phyloP scores from a whole-genome alignment of 2,888 invertebrate species.

The Drosophila longiperda region DNA sequence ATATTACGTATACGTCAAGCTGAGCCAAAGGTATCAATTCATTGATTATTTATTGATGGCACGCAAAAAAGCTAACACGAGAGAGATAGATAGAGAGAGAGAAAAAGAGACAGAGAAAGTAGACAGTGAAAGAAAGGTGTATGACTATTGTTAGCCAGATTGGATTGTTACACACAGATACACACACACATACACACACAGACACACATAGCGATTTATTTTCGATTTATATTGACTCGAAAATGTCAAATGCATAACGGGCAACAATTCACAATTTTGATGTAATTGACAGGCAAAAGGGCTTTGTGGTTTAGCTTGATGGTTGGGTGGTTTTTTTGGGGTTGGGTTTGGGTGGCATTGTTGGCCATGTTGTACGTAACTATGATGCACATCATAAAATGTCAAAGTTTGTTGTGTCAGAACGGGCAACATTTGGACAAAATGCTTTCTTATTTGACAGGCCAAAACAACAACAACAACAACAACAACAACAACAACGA shows the following conservation, averaged over 20 bases:
- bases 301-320: constrained; percentile 30
- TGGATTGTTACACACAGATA: constrained; percentile 51
- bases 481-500: constrained; percentile 26
- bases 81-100: not conserved
- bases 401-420: constrained; percentile 70
- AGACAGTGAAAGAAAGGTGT: constrained; percentile 54
- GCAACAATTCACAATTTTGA: constrained; percentile 77
- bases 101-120: not conserved
- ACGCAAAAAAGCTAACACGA: constrained; percentile 44
- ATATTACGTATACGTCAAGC: constrained; percentile 68
- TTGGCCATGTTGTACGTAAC: constrained; percentile 7
- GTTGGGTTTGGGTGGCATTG: not conserved
- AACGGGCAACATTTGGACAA: constrained; percentile 78
- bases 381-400: constrained; percentile 69
- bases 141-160: constrained; percentile 65
- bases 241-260: constrained; percentile 81
- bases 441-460: constrained; percentile 80
- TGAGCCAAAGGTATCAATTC: constrained; percentile 61
- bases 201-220: constrained; percentile 53
- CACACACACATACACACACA: not conserved
- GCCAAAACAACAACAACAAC: constrained; percentile 42
- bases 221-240: constrained; percentile 77
- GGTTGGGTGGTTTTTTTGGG: constrained; percentile 5
- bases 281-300: constrained; percentile 75
- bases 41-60: constrained; percentile 80